Conservation (phyloP, 2,888 invertebrate species). For the Crossocerus cetratus region DNA sequence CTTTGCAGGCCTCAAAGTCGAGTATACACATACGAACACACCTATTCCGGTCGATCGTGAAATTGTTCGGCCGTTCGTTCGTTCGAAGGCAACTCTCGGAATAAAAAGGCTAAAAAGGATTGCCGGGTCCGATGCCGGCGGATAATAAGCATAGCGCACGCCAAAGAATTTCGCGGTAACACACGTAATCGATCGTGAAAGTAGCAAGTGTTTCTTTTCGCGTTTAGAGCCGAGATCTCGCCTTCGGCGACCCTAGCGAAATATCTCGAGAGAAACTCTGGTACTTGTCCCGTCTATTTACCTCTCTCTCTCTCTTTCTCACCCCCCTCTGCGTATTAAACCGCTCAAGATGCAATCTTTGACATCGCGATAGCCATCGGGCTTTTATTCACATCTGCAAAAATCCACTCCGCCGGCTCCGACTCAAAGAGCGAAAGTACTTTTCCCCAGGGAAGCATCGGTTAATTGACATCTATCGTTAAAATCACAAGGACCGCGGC, state of each 20-base stretch:
- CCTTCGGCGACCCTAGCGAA: slow-evolving; percentile 1
- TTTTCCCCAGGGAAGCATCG: too few relatives aligned
- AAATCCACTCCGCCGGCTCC: too few relatives aligned
- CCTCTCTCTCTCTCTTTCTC: too few relatives aligned
- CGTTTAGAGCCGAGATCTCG: background rate
- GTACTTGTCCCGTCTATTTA: too few relatives aligned
- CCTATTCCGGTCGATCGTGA: slow-evolving; percentile 23
- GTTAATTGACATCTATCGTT: too few relatives aligned
- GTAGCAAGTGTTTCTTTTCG: slow-evolving; percentile 12
- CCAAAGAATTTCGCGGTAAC: slow-evolving; percentile 26
- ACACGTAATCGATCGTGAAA: slow-evolving; percentile 37
- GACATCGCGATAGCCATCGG: too few relatives aligned
- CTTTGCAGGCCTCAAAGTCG: slow-evolving; percentile 19
- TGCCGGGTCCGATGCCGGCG: background rate
- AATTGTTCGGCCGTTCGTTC: slow-evolving; percentile 22
- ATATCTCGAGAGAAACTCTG: background rate
- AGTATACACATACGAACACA: background rate
- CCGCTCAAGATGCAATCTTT: too few relatives aligned
- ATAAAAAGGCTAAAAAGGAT: background rate
- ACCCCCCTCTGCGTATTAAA: too few relatives aligned
- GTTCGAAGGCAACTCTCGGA: background rate
- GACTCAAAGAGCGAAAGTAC: too few relatives aligned
- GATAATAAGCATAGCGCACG: slow-evolving; percentile 8
- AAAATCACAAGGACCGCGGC: too few relatives aligned
- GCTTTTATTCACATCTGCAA: too few relatives aligned